phyloP scores from a whole-genome alignment of 2,888 invertebrate species.

The Cremastobaeus sp. region DNA sequence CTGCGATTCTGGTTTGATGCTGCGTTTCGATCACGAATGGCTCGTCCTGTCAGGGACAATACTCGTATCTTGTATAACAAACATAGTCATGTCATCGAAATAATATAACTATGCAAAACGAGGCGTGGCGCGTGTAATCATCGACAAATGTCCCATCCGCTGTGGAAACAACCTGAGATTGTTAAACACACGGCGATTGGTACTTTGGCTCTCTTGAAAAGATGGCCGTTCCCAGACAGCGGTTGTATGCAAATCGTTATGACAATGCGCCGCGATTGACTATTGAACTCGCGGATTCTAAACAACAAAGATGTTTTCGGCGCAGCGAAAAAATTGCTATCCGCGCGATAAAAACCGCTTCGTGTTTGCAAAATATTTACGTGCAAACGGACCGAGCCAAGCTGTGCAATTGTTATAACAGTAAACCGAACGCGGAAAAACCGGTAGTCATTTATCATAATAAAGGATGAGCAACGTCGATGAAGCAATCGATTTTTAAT shows the following conservation, averaged over 20 bases:
- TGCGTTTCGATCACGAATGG: constrained; percentile 47
- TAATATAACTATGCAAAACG: constrained; percentile 52
- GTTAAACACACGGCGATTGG: constrained; percentile 5
- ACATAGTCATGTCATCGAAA: constrained; percentile 45
- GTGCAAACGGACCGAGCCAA: background rate
- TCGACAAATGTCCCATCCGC: constrained; percentile 23
- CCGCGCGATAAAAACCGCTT: too few relatives aligned
- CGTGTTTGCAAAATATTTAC: constrained; percentile 1
- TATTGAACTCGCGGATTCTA: constrained; percentile 4
- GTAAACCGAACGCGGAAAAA: constrained; percentile 4
- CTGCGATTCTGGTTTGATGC: too few relatives aligned
- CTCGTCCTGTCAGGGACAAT: constrained; percentile 47
- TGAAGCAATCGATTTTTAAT: constrained; percentile 30
- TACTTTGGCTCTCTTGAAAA: too few relatives aligned
- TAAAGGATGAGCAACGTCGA: constrained; percentile 29
- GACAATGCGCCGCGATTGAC: constrained; percentile 23
- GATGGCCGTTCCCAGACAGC: constrained; percentile 17
- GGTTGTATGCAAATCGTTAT: constrained; percentile 1
- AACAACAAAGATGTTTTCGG: background rate
- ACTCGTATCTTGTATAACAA: constrained; percentile 50
- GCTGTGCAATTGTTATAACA: constrained; percentile 7
- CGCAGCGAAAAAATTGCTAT: background rate
- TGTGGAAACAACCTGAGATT: constrained; percentile 38
- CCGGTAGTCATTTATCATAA: constrained; percentile 32
- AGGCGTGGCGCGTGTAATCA: constrained; percentile 39